Evolutionary conservation across 2,888 invertebrate genomes (phyloP).

Genomic region (Danaus chrysippus): DNA sequence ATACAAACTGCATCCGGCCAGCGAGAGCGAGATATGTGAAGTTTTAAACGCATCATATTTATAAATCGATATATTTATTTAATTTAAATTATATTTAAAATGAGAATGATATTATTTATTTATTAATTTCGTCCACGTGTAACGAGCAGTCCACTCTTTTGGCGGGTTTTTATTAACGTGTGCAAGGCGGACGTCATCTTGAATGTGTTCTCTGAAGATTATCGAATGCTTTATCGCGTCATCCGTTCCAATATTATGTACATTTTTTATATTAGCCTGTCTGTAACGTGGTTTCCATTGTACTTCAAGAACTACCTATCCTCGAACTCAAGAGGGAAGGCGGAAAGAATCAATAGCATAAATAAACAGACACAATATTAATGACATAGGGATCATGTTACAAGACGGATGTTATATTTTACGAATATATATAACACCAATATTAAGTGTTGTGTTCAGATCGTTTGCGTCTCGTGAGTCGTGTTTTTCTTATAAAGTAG

Average conservation of each 20-base stretch:
- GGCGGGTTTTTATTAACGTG: conserved; percentile 37
- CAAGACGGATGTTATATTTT: conserved; percentile 19
- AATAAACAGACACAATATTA: not conserved
- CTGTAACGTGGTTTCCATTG: conserved; percentile 30
- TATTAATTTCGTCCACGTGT: conserved; percentile 53
- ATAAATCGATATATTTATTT: conserved; percentile 47
- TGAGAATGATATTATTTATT: conserved; percentile 39
- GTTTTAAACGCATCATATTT: conserved; percentile 40
- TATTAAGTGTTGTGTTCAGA: conserved; percentile 24
- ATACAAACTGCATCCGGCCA: conserved; percentile 65
- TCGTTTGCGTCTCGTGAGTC: conserved; percentile 24
- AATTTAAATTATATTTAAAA: conserved; percentile 33
- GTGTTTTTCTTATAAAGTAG: conserved; percentile 21
- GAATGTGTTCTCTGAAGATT: conserved; percentile 49
- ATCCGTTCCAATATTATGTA: conserved; percentile 58
- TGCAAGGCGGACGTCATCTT: conserved; percentile 29
- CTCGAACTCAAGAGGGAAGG: too few relatives aligned
- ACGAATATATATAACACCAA: conserved; percentile 30
- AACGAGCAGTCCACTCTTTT: conserved; percentile 54
- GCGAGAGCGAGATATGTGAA: conserved; percentile 35
- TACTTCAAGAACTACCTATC: not conserved
- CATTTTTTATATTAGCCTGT: conserved; percentile 47
- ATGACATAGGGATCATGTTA: conserved; percentile 19
- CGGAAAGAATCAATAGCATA: not conserved
- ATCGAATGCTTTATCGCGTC: conserved; percentile 52